phyloP scores from a whole-genome alignment of 2,797 vertebrate species.

The Triplophysa bombifrons region DNA sequence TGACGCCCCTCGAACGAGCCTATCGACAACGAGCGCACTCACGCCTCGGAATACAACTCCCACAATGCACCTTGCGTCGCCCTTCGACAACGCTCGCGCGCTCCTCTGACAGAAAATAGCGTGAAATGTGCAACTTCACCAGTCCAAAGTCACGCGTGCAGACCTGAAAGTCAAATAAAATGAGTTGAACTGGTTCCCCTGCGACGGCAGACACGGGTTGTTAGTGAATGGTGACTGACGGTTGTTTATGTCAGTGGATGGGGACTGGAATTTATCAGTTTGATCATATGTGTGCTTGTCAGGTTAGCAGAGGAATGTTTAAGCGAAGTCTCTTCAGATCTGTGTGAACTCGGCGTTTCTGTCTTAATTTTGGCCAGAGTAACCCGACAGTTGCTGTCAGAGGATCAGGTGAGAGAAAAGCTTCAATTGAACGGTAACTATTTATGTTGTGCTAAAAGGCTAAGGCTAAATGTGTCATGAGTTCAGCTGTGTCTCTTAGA shows the following conservation, averaged over 20 bases:
- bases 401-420: conserved; percentile 41
- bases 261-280: conserved; percentile 31
- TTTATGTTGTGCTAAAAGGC: conserved; percentile 22
- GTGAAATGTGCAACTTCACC: conserved; percentile 50
- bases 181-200: neutral
- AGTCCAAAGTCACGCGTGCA: conserved; percentile 53
- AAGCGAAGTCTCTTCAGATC: conserved; percentile 7
- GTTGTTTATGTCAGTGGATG: conserved; percentile 16
- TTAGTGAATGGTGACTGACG: neutral
- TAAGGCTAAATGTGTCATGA: conserved; percentile 24
- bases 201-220: too few relatives aligned
- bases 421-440: neutral
- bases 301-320: conserved; percentile 40
- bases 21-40: conserved; percentile 61
- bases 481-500: neutral
- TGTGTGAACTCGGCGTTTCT: neutral
- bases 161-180: neutral
- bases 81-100: conserved; percentile 64
- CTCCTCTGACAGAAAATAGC: conserved; percentile 47
- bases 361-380: neutral
- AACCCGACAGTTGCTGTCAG: conserved; percentile 10
- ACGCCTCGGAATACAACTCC: conserved; percentile 69
- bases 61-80: conserved; percentile 66
- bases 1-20: conserved; percentile 72
- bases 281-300: conserved; percentile 3